A percentile compares a stretch with the other conserved stretches of the same genome.
Evolutionary conservation across 2,888 invertebrate genomes (phyloP).

Genomic region (Liposcelis brunnea): DNA sequence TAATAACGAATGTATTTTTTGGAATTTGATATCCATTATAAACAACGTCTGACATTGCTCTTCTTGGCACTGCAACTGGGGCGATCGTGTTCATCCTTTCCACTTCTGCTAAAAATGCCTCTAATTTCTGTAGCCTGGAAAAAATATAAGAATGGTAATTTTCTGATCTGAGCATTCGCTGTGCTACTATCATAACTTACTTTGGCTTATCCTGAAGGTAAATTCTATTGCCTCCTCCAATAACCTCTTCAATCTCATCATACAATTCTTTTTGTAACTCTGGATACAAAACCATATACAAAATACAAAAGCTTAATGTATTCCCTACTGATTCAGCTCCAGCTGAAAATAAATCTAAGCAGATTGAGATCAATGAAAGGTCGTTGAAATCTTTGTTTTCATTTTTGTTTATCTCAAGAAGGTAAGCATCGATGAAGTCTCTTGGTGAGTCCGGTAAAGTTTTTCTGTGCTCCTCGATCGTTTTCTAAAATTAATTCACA

Average conservation of each 20-base stretch:
- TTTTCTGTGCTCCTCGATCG: constrained; percentile 15
- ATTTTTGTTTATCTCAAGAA: constrained; percentile 15
- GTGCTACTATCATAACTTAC: constrained; percentile 9
- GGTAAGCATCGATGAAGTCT: constrained; percentile 18
- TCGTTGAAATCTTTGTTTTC: constrained; percentile 12
- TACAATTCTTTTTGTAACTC: constrained; percentile 16
- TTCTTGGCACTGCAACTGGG: constrained; percentile 13
- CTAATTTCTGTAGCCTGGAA: constrained; percentile 14
- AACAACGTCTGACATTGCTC: constrained; percentile 11
- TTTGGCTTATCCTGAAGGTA: constrained; percentile 13
- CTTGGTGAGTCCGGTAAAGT: constrained; percentile 14
- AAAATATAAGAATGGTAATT: not conserved
- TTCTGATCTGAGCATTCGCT: not conserved
- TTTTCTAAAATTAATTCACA: constrained; percentile 12
- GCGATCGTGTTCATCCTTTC: constrained; percentile 14
- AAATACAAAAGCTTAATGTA: constrained; percentile 15
- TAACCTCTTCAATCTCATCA: constrained; percentile 15
- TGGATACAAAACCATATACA: constrained; percentile 17
- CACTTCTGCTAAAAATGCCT: constrained; percentile 15
- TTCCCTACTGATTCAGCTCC: constrained; percentile 17
- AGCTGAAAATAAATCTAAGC: constrained; percentile 17
- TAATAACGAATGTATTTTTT: constrained; percentile 14
- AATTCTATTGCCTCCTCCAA: constrained; percentile 12
- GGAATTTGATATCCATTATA: constrained; percentile 15
- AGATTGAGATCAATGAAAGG: constrained; percentile 14